Evolutionary conservation across 2,113 vertebrate species (phyloP), one percentile per base, ranked within the genome.

Genomic region (Vimba vimba): DNA sequence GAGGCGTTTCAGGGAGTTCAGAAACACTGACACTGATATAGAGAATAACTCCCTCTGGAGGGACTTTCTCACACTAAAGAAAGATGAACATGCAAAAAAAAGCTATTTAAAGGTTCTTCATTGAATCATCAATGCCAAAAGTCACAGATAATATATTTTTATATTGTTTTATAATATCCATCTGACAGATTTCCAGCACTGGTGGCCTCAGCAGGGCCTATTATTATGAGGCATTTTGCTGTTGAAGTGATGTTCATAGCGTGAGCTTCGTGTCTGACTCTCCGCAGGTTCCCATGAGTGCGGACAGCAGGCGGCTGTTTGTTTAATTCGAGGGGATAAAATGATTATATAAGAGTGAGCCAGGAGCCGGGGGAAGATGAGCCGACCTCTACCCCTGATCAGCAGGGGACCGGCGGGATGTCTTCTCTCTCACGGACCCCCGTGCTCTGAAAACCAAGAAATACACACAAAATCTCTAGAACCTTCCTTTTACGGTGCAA

Each of bases 401-500:
- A 23, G 86, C 15, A 19, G 88, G 88, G 80, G 86, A 39, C 80
- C 13, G 57, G 86, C 23, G 60, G 59, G 62, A 83, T 68, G 55
- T 80, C 79, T 77, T 78, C 64, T 83, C 52, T 85, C 78, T 85
- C 88, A 83, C 82, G 7, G 62, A 87, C 85, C 82, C 84, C 69
- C 52, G 60, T 2, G 76, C 82, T 78, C 19, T 10, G 23, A 43
- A 45, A 59, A 86, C 57, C 10, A 71, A 82, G 69, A 85, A 86
- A 60, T 60, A 83, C 78, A 59, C 85, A 81, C 13, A 25, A 50
- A 69, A 85, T 66, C 77, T 69, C 57, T 11, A 64, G 78, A 80
- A 80, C 6, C 7, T 45, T 59, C 21, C 30, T 6, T 45, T 43
- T 43, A 76, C 36, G 84, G 73, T 62, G 62, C 62, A 17, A 82